Evolutionary conservation across 2,888 invertebrate species (phyloP).

Genomic region (Rhagonycha fulva): DNA sequence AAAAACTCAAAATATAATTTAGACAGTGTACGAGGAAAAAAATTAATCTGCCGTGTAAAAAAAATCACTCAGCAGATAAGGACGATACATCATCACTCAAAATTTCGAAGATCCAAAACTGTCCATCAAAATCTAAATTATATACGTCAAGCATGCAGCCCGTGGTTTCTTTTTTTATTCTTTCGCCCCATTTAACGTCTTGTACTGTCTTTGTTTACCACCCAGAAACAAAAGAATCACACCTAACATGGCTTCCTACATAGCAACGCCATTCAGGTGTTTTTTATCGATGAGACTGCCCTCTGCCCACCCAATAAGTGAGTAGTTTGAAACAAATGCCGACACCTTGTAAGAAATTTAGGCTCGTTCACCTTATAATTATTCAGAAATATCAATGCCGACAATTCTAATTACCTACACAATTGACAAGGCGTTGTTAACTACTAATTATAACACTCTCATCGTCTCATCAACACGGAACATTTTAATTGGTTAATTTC

Average conservation of each 20-base stretch:
- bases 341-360: constrained; percentile 48
- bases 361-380: constrained; percentile 21
- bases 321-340: constrained; percentile 50
- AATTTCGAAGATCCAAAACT: constrained; percentile 38
- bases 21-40: not conserved
- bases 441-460: not conserved
- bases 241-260: constrained; percentile 54
- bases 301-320: constrained; percentile 55
- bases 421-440: not conserved
- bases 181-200: constrained; percentile 21
- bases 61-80: not conserved
- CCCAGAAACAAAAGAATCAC: constrained; percentile 55
- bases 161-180: constrained; percentile 22
- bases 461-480: not conserved
- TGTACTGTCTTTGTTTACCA: constrained; percentile 48
- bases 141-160: constrained; percentile 43
- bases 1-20: not conserved
- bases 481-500: not conserved
- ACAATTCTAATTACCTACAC: not conserved
- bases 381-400: not conserved
- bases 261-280: constrained; percentile 54
- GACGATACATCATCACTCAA: constrained; percentile 12
- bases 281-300: constrained; percentile 50
- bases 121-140: constrained; percentile 50
- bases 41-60: not conserved